A percentile compares a stretch with the other conserved stretches of the same genome.
phyloP scores from a whole-genome alignment of 2,888 invertebrate genomes.

The Chirona hameri region DNA sequence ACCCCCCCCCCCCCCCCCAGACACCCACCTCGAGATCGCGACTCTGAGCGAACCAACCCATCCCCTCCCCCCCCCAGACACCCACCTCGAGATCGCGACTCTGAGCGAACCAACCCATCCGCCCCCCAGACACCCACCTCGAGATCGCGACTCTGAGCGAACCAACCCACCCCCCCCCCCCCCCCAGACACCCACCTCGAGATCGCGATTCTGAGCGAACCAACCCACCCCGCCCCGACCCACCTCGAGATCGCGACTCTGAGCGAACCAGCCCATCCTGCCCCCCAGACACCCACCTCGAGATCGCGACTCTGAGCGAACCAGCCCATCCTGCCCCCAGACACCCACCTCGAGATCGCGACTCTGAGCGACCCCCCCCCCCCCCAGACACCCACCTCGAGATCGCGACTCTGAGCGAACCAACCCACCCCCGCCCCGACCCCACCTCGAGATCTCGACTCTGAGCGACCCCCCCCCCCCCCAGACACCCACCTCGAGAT shows the following conservation, averaged over 20 bases:
- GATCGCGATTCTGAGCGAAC: slow-evolving; percentile 36
- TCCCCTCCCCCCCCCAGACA: background rate
- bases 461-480: slow-evolving; percentile 58
- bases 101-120: background rate
- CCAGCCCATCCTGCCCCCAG: slow-evolving; percentile 61
- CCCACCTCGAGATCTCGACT: slow-evolving; percentile 37
- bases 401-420: slow-evolving; percentile 38
- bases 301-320: slow-evolving; percentile 56
- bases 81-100: slow-evolving; percentile 37
- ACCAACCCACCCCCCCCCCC: background rate
- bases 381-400: slow-evolving; percentile 31
- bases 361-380: slow-evolving; percentile 58
- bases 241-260: slow-evolving; percentile 38
- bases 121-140: slow-evolving; percentile 26
- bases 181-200: slow-evolving; percentile 32
- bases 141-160: slow-evolving; percentile 38
- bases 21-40: slow-evolving; percentile 37
- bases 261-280: slow-evolving; percentile 76
- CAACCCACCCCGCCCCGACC: background rate
- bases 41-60: slow-evolving; percentile 33
- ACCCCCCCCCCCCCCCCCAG: background rate
- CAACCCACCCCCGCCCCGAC: background rate
- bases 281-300: slow-evolving; percentile 26
- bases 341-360: slow-evolving; percentile 37
- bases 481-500: slow-evolving; percentile 34